Evolutionary conservation across 2,797 vertebrate species (phyloP).

Genomic region (Sebastes matsubarae): DNA sequence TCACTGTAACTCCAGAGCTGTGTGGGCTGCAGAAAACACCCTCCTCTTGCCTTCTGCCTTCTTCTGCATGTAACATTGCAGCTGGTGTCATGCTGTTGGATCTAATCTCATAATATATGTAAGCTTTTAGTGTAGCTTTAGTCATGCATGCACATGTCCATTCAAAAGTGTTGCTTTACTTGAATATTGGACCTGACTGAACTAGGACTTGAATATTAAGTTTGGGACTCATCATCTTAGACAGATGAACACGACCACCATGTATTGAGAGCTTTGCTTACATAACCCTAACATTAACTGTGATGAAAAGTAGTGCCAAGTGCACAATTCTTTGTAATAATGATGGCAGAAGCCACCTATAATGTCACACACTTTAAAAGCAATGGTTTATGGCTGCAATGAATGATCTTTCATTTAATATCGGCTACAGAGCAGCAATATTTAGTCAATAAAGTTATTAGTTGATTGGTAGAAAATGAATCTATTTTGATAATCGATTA

Average conservation of each 20-base stretch:
- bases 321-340: not conserved
- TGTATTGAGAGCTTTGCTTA: not conserved
- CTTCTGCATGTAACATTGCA: not conserved
- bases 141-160: not conserved
- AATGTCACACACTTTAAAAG: not conserved
- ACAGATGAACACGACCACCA: not conserved
- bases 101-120: not conserved
- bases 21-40: slow-evolving; percentile 1
- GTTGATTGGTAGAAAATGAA: not conserved
- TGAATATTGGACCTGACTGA: not conserved
- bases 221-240: not conserved
- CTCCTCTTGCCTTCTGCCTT: not conserved
- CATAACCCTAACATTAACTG: not conserved
- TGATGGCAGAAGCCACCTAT: not conserved
- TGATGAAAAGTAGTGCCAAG: not conserved
- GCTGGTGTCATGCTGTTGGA: not conserved
- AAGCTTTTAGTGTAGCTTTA: not conserved
- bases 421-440: not conserved
- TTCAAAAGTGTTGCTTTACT: not conserved
- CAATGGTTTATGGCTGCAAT: not conserved
- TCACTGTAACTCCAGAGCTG: slow-evolving; percentile 17
- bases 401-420: too few relatives aligned
- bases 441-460: not conserved
- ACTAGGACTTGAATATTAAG: not conserved
- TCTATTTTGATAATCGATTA: not conserved